phyloP scores from a whole-genome alignment of 2,797 vertebrate genomes.

The Tenualosa thibaudeaui region DNA sequence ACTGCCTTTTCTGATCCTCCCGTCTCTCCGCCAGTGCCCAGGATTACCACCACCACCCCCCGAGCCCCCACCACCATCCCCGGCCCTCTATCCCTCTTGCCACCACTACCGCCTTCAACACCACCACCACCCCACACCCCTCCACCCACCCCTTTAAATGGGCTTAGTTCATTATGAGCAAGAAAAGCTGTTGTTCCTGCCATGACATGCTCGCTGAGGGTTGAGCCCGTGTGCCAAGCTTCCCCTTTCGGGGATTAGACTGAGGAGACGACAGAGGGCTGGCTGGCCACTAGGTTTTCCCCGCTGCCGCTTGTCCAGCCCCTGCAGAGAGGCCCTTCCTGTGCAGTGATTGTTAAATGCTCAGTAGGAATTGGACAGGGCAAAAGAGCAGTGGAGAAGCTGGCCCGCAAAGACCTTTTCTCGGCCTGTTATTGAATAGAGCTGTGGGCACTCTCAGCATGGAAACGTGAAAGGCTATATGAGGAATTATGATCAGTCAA shows the following conservation, averaged over 20 bases:
- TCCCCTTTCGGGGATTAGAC: slow-evolving; percentile 42
- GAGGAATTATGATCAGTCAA: slow-evolving; percentile 24
- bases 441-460: not conserved
- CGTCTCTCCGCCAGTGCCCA: slow-evolving; percentile 9
- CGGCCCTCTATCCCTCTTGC: not conserved
- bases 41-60: slow-evolving; percentile 1
- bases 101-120: not conserved
- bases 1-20: slow-evolving; percentile 25
- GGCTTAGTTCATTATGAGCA: slow-evolving; percentile 52
- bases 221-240: slow-evolving; percentile 45
- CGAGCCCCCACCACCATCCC: not conserved
- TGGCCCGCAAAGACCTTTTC: slow-evolving; percentile 13
- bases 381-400: slow-evolving; percentile 6
- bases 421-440: not conserved
- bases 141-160: slow-evolving; percentile 42
- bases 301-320: slow-evolving; percentile 11
- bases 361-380: slow-evolving; percentile 4
- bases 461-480: not conserved
- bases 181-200: slow-evolving; percentile 51
- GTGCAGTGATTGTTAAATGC: slow-evolving; percentile 16
- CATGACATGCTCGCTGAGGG: slow-evolving; percentile 37
- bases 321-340: slow-evolving; percentile 2
- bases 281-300: slow-evolving; percentile 36
- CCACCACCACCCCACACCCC: not conserved
- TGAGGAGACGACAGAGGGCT: slow-evolving; percentile 36